phyloP scores from a whole-genome alignment of 2,888 invertebrate genomes.

The Ectemnius continuus region DNA sequence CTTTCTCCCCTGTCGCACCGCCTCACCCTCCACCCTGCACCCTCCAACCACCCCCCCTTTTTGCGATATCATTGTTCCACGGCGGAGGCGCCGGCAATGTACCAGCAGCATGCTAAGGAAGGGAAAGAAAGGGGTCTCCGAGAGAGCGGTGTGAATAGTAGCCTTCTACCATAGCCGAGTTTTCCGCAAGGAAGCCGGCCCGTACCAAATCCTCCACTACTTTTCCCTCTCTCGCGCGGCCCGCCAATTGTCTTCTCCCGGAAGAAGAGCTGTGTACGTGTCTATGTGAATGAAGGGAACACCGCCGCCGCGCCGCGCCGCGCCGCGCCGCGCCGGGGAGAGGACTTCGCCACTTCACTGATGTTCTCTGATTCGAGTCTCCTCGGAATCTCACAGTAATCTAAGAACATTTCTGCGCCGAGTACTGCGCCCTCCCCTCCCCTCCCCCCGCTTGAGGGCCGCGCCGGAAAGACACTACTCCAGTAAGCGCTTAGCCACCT shows the following conservation, averaged over 20 bases:
- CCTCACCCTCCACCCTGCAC: neutral
- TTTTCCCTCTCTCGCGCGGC: constrained; percentile 29
- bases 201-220: constrained; percentile 62
- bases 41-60: neutral
- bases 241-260: constrained; percentile 36
- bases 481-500: no score
- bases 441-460: constrained; percentile 43
- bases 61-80: constrained; percentile 76
- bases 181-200: constrained; percentile 48
- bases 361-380: constrained; percentile 56
- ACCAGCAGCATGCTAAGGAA: constrained; percentile 33
- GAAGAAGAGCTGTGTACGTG: constrained; percentile 8
- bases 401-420: constrained; percentile 52
- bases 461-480: constrained; percentile 30
- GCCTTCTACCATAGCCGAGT: constrained; percentile 54
- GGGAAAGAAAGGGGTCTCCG: constrained; percentile 72
- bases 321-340: no score
- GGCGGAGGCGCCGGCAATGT: constrained; percentile 55
- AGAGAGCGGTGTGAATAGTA: constrained; percentile 70
- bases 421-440: constrained; percentile 37
- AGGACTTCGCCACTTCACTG: constrained; percentile 38
- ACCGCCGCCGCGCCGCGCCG: no score
- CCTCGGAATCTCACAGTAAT: constrained; percentile 63
- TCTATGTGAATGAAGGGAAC: constrained; percentile 10
- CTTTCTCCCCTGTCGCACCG: constrained; percentile 53